Conservation (phyloP, 2,113 vertebrate species). For the Saimiri boliviensis region DNA sequence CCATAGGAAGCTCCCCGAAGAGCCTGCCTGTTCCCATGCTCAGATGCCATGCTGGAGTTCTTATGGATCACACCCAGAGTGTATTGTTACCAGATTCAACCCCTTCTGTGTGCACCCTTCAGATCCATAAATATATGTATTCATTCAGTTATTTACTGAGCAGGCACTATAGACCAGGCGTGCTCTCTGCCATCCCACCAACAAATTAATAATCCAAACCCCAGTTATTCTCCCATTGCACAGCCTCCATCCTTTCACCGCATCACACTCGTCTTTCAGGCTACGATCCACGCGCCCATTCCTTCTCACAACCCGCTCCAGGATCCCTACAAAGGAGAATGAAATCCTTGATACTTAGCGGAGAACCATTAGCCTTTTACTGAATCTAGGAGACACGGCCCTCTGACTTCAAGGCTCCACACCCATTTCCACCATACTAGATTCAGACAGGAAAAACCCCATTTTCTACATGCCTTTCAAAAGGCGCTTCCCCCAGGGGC, state of each 20-base stretch:
- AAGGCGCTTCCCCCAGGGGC: neutral
- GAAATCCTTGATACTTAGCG: neutral
- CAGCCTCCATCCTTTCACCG: neutral
- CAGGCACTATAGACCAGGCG: neutral
- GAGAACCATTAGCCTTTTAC: neutral
- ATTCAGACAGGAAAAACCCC: neutral
- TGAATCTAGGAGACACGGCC: neutral
- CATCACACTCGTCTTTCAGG: neutral
- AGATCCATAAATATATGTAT: neutral
- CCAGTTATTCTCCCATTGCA: neutral
- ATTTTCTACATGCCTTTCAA: neutral
- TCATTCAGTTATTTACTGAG: neutral
- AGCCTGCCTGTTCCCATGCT: neutral
- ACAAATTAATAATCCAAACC: neutral
- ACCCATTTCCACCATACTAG: neutral
- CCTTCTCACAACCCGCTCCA: slow-evolving; percentile 17
- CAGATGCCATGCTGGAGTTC: neutral
- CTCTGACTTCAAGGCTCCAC: neutral
- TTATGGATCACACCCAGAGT: neutral
- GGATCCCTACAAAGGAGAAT: neutral
- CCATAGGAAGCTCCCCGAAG: neutral
- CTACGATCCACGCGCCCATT: neutral
- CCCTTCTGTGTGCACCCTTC: neutral
- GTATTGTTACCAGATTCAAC: neutral
- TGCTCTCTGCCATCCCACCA: neutral